A percentile compares a stretch with the other conserved stretches of the same genome.
These are phyloP conservation scores for Dendroctonus valens DNA, from an alignment of 1,140 invertebrate species.

Conservation along the genomic window DNA sequence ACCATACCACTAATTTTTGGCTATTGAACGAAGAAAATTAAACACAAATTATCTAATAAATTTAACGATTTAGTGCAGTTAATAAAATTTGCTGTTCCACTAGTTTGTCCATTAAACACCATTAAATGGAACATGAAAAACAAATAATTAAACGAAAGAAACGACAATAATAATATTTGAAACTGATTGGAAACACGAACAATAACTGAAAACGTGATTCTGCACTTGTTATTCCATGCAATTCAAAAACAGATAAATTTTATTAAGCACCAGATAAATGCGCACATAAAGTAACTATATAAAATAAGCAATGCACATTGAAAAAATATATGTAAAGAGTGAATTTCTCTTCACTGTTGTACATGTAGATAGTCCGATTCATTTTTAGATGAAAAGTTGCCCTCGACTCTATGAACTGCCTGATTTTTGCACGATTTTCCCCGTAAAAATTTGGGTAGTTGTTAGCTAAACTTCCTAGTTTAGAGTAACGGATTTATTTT, in stretches of 20 bases:
- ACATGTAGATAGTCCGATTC: background rate
- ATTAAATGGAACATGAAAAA: background rate
- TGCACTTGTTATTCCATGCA: constrained; percentile 18
- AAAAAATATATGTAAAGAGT: constrained; percentile 2
- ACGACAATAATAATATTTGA: constrained; percentile 6
- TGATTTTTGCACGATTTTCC: too few relatives aligned
- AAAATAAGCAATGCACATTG: background rate
- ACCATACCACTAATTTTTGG: too few relatives aligned
- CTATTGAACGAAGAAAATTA: too few relatives aligned
- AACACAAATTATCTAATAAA: too few relatives aligned
- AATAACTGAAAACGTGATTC: constrained; percentile 17
- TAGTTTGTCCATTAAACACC: background rate
- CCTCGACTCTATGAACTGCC: too few relatives aligned
- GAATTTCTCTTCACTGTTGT: background rate
- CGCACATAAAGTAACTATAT: background rate
- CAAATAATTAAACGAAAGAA: background rate
- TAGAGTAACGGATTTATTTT: too few relatives aligned
- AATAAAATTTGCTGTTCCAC: too few relatives aligned
- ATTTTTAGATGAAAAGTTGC: too few relatives aligned
- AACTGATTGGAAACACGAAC: background rate
- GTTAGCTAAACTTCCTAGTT: too few relatives aligned
- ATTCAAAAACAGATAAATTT: constrained; percentile 1
- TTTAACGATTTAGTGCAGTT: too few relatives aligned
- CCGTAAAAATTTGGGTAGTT: too few relatives aligned
- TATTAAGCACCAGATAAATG: background rate